phyloP scores from a whole-genome alignment of 2,797 vertebrate species.

The Percopsis omiscomaycus region DNA sequence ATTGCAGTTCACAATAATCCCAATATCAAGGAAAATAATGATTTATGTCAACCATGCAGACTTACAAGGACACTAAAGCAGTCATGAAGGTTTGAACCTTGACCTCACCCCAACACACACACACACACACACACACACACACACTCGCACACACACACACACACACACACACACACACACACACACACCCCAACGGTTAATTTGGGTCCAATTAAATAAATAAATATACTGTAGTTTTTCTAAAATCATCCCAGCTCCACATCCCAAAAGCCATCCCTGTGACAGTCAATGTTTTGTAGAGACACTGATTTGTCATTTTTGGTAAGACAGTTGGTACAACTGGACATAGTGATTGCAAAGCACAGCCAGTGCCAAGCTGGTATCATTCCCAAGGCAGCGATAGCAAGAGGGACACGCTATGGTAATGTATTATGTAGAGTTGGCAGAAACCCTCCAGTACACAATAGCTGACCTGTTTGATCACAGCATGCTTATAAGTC shows the following conservation, averaged over 20 bases:
- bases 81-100: too few species aligned
- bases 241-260: not conserved
- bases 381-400: conserved; percentile 20
- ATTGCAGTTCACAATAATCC: too few species aligned
- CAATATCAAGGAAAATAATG: too few species aligned
- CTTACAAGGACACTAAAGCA: too few species aligned
- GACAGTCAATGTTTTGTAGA: conserved; percentile 15
- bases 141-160: too few species aligned
- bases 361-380: conserved; percentile 45
- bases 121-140: too few species aligned
- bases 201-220: too few species aligned
- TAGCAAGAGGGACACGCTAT: conserved; percentile 35
- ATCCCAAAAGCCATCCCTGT: not conserved
- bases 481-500: conserved; percentile 39
- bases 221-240: not conserved
- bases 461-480: conserved; percentile 51
- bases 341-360: conserved; percentile 40
- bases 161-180: too few species aligned
- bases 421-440: conserved; percentile 39
- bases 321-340: conserved; percentile 18
- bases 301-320: conserved; percentile 15
- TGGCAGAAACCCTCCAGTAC: conserved; percentile 43
- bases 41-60: too few species aligned
- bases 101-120: too few species aligned
- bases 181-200: too few species aligned